Evolutionary conservation across 2,888 invertebrate genomes (phyloP), one percentile per base, ranked within the genome.

Genomic region (Caenorhabditis sp.): DNA sequence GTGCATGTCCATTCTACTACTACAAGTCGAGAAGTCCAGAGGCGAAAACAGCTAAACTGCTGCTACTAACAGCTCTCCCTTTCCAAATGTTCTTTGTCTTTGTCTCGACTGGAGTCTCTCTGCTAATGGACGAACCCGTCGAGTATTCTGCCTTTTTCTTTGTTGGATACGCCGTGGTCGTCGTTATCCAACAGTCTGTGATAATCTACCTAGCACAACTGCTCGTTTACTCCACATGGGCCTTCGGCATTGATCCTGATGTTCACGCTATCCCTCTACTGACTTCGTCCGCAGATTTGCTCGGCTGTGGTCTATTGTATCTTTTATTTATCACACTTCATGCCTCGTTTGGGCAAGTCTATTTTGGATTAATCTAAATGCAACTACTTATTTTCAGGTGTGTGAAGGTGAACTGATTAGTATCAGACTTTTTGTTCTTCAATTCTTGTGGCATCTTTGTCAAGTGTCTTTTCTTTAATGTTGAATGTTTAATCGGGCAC

Each of bases 191-290:
- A 79, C 80, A 84, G 11, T 53, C 35, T 0, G 2, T 76, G n/a
- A 65, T 85, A 13, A 60, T 87, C 44, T 84, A 61, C 35, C n/a
- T 83, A 22, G 51, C 84, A 13, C 85, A 87, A 44, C 37, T 84
- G 28, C n/a, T 83, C 8, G 83, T 83, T 4, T 64, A 56, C 44
- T n/a, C 61, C 5, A 55, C 85, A 11, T 87, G 85, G 85, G 51
- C 20, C 37, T 28, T 62, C 11, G 76, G 78, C 2, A 9, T 84
- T 11, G 80, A 85, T 74, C 85, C 87, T 3, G 87, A 87, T 47
- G 76, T 80, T 44, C 85, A 87, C 58, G 76, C 87, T 9, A 85
- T 87, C 69, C 87, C 87, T 2, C 35, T 85, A 0, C 50, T 87
- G 8, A 87, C 87, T 4, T 74, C 85, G 0, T 35, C 80, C 0